These are phyloP conservation scores for Rhamphomyia laevipes DNA, from an alignment of 2,888 invertebrate species.

Conservation along the genomic window DNA sequence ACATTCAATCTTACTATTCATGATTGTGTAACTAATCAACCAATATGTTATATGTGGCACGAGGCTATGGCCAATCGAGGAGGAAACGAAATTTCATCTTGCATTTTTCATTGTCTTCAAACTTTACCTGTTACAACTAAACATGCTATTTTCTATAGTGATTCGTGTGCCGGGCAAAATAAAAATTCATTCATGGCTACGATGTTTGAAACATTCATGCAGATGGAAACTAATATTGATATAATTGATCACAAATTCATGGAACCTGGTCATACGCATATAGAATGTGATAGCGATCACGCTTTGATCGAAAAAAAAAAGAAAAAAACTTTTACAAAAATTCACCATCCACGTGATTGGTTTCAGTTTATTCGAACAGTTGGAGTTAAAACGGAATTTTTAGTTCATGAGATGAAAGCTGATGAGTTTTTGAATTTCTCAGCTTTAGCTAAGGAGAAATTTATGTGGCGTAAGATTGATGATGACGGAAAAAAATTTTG, in stretches of 20 bases:
- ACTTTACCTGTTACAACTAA: slow-evolving; percentile 4
- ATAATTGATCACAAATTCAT: slow-evolving; percentile 2
- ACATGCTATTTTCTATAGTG: slow-evolving; percentile 13
- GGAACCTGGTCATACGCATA: not conserved
- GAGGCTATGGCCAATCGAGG: slow-evolving; percentile 13
- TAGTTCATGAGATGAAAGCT: too few relatives aligned
- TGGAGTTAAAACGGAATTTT: not conserved
- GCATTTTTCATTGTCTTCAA: slow-evolving; percentile 9
- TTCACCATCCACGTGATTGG: not conserved
- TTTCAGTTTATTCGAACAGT: not conserved
- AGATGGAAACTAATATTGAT: not conserved
- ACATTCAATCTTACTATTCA: slow-evolving; percentile 13
- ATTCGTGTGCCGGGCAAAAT: slow-evolving; percentile 12
- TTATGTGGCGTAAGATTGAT: too few relatives aligned
- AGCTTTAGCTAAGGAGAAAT: too few relatives aligned
- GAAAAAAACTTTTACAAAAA: not conserved
- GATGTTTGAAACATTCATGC: slow-evolving; percentile 10
- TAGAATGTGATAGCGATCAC: not conserved
- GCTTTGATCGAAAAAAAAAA: not conserved
- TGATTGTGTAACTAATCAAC: slow-evolving; percentile 10
- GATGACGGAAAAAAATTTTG: too few relatives aligned
- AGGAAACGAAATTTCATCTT: slow-evolving; percentile 14
- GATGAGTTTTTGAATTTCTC: too few relatives aligned
- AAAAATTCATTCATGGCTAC: slow-evolving; percentile 13
- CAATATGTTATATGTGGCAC: slow-evolving; percentile 15